phyloP scores from a whole-genome alignment of 2,888 invertebrate genomes.

The Anticlea derivata region DNA sequence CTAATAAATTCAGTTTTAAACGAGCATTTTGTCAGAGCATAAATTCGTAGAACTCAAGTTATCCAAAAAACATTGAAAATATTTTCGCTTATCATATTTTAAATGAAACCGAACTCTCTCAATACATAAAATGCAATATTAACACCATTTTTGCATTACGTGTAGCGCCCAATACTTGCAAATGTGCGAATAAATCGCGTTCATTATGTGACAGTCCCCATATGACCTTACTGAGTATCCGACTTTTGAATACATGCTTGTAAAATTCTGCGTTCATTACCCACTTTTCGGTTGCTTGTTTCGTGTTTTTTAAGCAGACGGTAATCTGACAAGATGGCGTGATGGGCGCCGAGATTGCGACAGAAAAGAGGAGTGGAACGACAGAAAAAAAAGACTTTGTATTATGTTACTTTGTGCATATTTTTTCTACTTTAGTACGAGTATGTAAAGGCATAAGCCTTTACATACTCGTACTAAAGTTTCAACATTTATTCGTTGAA shows the following conservation, averaged over 20 bases:
- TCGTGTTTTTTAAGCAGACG: slow-evolving; percentile 65
- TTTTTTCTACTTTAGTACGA: neutral
- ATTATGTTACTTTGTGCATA: slow-evolving; percentile 4
- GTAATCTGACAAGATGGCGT: slow-evolving; percentile 67
- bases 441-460: no score
- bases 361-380: slow-evolving; percentile 56
- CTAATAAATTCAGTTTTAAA: slow-evolving; percentile 37
- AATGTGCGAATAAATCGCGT: slow-evolving; percentile 65
- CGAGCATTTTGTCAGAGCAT: slow-evolving; percentile 35
- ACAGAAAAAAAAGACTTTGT: slow-evolving; percentile 52
- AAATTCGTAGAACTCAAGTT: slow-evolving; percentile 44
- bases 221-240: slow-evolving; percentile 57
- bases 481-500: neutral
- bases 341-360: slow-evolving; percentile 74
- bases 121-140: slow-evolving; percentile 70
- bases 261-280: slow-evolving; percentile 70
- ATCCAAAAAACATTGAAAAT: slow-evolving; percentile 47
- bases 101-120: slow-evolving; percentile 63
- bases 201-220: slow-evolving; percentile 68
- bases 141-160: slow-evolving; percentile 75
- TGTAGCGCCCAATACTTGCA: slow-evolving; percentile 61
- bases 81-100: slow-evolving; percentile 60
- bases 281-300: slow-evolving; percentile 58
- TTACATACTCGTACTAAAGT: no score
- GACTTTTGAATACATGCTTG: slow-evolving; percentile 58